Percentiles rank a stretch among this genome's conserved stretches.
These are phyloP conservation scores for Eonycteris spelaea DNA, from an alignment of 2,113 vertebrate species.

Conservation along the genomic window DNA sequence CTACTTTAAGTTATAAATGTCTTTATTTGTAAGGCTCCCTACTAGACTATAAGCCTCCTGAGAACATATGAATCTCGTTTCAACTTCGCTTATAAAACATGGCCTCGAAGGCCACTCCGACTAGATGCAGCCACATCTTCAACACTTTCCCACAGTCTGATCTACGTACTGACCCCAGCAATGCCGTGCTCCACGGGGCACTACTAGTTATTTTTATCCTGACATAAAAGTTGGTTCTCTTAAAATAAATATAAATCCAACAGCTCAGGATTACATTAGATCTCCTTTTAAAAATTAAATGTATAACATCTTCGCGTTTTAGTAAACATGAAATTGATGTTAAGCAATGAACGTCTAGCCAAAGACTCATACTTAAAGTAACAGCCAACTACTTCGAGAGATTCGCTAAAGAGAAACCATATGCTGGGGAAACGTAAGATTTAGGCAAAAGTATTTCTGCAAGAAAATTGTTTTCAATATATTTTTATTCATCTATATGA, in stretches of 20 bases:
- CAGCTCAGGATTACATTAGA: not conserved
- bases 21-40: not conserved
- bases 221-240: not conserved
- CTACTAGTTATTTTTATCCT: conserved; percentile 18
- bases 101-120: not conserved
- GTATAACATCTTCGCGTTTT: not conserved
- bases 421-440: not conserved
- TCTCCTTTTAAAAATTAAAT: not conserved
- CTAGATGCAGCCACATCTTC: not conserved
- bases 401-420: not conserved
- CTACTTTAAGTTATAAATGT: not conserved
- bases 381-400: not conserved
- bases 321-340: not conserved
- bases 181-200: not conserved
- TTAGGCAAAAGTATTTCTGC: not conserved
- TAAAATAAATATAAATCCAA: conserved; percentile 2
- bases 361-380: not conserved
- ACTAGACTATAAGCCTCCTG: not conserved
- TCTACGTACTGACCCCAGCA: no score
- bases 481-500: not conserved
- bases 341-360: not conserved
- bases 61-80: not conserved
- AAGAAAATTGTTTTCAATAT: not conserved
- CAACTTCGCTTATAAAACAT: not conserved
- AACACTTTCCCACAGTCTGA: not conserved